Base-by-base conservation (phyloP, 1,140 invertebrate species). In the Dreissena polymorpha region DNA sequence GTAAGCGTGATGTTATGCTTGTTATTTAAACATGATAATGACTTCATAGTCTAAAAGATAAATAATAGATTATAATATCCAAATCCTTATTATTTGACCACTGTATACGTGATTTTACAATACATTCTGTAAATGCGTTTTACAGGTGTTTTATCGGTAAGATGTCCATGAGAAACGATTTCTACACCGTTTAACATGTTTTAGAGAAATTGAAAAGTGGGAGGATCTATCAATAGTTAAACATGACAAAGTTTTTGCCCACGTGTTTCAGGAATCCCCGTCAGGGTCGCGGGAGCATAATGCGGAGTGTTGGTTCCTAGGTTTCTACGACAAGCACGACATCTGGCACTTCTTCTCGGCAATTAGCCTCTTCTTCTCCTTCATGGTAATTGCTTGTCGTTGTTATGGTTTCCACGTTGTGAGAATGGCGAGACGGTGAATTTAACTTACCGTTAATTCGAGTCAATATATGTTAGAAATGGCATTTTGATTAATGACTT, bases 271-370 rank as follows among this genome's bases (percentile, higher is more conserved):
- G 95, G 84, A 95, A 87, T 96, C 90, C 0, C 96, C 97, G 14
- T 96, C 97, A 0, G 93, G 95, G 89, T 97, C 97, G 0, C 94
- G 97, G 51, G 93, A 94, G 29, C 94, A 94, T 86, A 98, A 98
- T 92, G 94, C 94, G 57, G 94, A 94, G 27, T 98, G 97, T 90
- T 93, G 95, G 7, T 88, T 97, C 7, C 93, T 97, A 3, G 93
- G 95, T 70, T 97, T 98, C 89, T 97, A 96, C 90, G 97, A 98
- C 92, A 95, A 94, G 49, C 97, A 98, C 92, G 97, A 98, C 89
- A 94, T 97, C 27, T 98, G 97, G 97, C 97, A 98, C 92, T 95
- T 97, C 87, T 93, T 97, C 0, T 98, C 97, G 21, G 96, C 97
- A 10, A 94, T 95, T 49, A 96, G 96, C 60, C 95, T 98, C 94